Conservation (phyloP, 1,140 invertebrate species). For the Cecropterus lyciades region DNA sequence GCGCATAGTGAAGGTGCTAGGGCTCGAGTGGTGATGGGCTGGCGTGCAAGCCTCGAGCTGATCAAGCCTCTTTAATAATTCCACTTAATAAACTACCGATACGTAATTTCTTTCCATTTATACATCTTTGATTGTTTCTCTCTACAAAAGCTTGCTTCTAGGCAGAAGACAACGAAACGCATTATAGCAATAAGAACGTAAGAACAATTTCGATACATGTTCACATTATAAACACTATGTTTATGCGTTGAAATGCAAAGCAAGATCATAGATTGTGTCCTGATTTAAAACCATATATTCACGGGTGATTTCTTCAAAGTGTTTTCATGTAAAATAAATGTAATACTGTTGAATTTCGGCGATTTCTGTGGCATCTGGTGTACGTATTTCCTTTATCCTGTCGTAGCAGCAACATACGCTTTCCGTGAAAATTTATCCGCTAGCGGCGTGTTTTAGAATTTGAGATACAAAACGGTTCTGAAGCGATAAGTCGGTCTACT, state of each 20-base stretch:
- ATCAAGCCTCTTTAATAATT: not conserved
- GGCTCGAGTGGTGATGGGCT: slow-evolving; percentile 23
- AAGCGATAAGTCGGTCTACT: slow-evolving; percentile 50
- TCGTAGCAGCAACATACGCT: slow-evolving; percentile 37
- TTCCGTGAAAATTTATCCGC: slow-evolving; percentile 41
- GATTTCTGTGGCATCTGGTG: slow-evolving; percentile 10
- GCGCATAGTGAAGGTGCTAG: slow-evolving; percentile 20
- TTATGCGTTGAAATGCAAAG: too few relatives aligned
- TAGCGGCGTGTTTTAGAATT: slow-evolving; percentile 44
- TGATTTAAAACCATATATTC: too few relatives aligned
- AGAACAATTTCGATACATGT: too few relatives aligned
- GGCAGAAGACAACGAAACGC: too few relatives aligned
- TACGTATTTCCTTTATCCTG: slow-evolving; percentile 28
- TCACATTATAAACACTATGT: too few relatives aligned
- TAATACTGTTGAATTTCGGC: slow-evolving; percentile 13
- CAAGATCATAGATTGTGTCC: too few relatives aligned
- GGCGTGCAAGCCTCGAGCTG: slow-evolving; percentile 17
- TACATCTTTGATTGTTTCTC: too few relatives aligned
- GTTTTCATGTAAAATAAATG: not conserved
- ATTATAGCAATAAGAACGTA: too few relatives aligned
- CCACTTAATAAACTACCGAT: too few relatives aligned
- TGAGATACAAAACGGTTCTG: slow-evolving; percentile 46
- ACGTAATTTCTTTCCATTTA: too few relatives aligned
- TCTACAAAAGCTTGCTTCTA: too few relatives aligned
- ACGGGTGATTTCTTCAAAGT: not conserved